Percentiles rank a stretch among this genome's conserved stretches.
phyloP scores from a whole-genome alignment of 2,888 invertebrate species.

The Parnassius orleans region DNA sequence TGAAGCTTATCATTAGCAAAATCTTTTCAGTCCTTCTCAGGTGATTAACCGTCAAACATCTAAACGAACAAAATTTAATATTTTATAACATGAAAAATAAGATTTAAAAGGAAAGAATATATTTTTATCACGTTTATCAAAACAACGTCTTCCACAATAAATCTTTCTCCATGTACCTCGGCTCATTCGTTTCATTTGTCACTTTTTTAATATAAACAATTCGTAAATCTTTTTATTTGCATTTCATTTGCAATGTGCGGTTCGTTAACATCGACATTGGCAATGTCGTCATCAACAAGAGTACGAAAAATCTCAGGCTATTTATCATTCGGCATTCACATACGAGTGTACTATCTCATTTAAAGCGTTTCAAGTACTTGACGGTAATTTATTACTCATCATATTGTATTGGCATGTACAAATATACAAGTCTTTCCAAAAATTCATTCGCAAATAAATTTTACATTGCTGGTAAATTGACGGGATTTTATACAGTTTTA shows the following conservation, averaged over 20 bases:
- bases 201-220: constrained; percentile 19
- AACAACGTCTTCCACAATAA: constrained; percentile 2
- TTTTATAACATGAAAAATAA: neutral
- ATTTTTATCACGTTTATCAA: neutral
- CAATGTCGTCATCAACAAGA: constrained; percentile 16
- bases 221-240: constrained; percentile 19
- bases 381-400: constrained; percentile 41
- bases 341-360: constrained; percentile 32
- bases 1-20: too few species aligned
- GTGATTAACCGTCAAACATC: too few species aligned
- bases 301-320: constrained; percentile 34
- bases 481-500: too few species aligned
- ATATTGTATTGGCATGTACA: constrained; percentile 35
- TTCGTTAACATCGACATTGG: constrained; percentile 25
- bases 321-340: constrained; percentile 38
- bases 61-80: too few species aligned
- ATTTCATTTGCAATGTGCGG: constrained; percentile 17
- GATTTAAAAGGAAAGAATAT: neutral
- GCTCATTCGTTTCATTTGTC: constrained; percentile 20
- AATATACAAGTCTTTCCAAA: constrained; percentile 16
- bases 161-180: constrained; percentile 3
- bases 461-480: neutral
- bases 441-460: constrained; percentile 24
- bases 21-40: too few species aligned
- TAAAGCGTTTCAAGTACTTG: constrained; percentile 37